A percentile compares a stretch with the other conserved stretches of the same genome.
phyloP scores from a whole-genome alignment of 1,140 invertebrate species.

The Littorina saxatilis region DNA sequence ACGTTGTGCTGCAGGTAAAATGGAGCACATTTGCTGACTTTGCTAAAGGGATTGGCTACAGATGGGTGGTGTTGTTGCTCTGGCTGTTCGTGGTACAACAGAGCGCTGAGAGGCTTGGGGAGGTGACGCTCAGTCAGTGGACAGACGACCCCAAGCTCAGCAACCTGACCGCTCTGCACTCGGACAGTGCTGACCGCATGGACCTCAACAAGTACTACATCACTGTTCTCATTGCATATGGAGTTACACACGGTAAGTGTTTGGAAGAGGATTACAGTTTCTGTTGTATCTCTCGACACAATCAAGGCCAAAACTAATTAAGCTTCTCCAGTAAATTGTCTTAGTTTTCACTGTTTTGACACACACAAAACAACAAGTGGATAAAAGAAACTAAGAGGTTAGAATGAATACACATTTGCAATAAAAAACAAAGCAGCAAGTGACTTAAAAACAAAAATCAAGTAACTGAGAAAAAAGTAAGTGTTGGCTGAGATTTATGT shows the following conservation, averaged over 20 bases:
- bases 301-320: too few relatives aligned
- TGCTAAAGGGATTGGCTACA: background rate
- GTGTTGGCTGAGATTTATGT: too few relatives aligned
- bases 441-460: too few relatives aligned
- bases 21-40: background rate
- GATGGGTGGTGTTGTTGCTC: background rate
- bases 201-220: constrained; percentile 60
- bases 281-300: too few relatives aligned
- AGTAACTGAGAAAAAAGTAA: too few relatives aligned
- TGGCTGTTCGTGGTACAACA: background rate
- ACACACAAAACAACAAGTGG: background rate
- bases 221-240: constrained; percentile 60
- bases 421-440: too few relatives aligned
- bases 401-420: too few relatives aligned
- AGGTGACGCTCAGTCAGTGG: constrained; percentile 54
- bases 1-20: background rate
- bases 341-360: background rate
- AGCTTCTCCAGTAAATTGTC: background rate
- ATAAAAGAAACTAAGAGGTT: background rate
- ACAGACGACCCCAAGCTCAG: constrained; percentile 58
- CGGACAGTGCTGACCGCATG: constrained; percentile 52
- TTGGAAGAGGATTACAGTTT: too few relatives aligned
- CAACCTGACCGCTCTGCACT: constrained; percentile 42
- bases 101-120: background rate
- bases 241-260: constrained; percentile 63